A percentile compares a stretch with the other conserved stretches of the same genome.
These are phyloP conservation scores for Erpornis zantholeuca DNA, from an alignment of 2,113 vertebrate genomes.

Conservation along the genomic window DNA sequence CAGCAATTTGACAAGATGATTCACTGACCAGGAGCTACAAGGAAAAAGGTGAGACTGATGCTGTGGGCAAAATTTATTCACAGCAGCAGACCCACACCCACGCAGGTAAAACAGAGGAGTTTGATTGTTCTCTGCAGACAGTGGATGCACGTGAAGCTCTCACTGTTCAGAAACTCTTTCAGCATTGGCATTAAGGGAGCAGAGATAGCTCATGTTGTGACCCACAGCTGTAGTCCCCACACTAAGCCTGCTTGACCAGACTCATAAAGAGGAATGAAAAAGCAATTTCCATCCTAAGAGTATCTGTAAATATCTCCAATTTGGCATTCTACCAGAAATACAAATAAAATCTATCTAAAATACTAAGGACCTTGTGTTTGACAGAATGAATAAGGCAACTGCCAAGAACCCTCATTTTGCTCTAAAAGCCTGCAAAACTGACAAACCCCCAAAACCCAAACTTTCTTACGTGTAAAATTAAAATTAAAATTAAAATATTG, in stretches of 20 bases:
- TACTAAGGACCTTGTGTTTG: background rate
- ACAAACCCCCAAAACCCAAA: background rate
- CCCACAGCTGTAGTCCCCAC: background rate
- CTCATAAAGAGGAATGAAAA: background rate
- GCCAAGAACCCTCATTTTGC: background rate
- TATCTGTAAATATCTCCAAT: background rate
- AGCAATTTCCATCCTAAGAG: background rate
- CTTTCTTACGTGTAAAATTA: background rate
- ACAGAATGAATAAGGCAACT: background rate
- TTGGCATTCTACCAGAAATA: background rate
- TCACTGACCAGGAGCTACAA: background rate
- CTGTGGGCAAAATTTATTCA: background rate
- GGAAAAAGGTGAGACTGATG: background rate
- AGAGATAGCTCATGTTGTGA: background rate
- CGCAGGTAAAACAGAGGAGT: background rate
- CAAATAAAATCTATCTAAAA: background rate
- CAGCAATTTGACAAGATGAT: background rate
- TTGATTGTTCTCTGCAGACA: background rate
- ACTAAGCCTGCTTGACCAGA: background rate
- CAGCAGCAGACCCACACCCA: background rate
- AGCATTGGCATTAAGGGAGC: background rate
- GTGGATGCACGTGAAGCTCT: background rate
- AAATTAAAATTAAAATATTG: background rate
- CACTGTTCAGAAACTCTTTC: background rate
- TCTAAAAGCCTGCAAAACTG: background rate